These are phyloP conservation scores for Mesorhabditis belari DNA, from an alignment of 2,888 invertebrate genomes.

Conservation along the genomic window DNA sequence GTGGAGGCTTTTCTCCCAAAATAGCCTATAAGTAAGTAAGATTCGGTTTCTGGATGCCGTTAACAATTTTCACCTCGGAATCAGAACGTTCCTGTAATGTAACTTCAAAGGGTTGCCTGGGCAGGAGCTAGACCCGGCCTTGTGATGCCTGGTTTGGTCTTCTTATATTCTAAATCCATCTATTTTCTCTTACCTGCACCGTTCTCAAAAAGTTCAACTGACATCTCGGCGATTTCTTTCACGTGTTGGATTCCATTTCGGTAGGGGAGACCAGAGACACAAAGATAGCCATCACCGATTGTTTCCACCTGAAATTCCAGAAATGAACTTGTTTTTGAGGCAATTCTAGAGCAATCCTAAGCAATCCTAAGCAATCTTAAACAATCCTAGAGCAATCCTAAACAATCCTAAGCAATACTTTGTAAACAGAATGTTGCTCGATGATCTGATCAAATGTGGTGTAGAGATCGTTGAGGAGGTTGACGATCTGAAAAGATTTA, in stretches of 20 bases:
- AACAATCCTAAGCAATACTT: conserved; percentile 28
- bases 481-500: conserved; percentile 48
- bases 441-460: conserved; percentile 48
- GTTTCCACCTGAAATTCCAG: background rate
- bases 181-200: background rate
- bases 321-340: too few relatives aligned
- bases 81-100: too few relatives aligned
- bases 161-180: too few relatives aligned
- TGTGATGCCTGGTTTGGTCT: background rate
- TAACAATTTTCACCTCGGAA: too few relatives aligned
- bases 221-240: conserved; percentile 11
- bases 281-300: conserved; percentile 1
- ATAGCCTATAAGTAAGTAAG: too few relatives aligned
- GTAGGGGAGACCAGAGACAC: background rate
- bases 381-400: too few relatives aligned
- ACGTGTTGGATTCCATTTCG: background rate
- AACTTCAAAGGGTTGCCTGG: too few relatives aligned
- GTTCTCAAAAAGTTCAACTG: conserved; percentile 18
- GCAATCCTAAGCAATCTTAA: too few relatives aligned
- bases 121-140: too few relatives aligned
- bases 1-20: too few relatives aligned
- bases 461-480: conserved; percentile 49
- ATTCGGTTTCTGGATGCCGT: too few relatives aligned
- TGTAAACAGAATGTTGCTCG: conserved; percentile 47
- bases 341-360: too few relatives aligned